Percentiles rank a stretch among this genome's conserved stretches.
Evolutionary conservation across 2,797 vertebrate genomes (phyloP).

Genomic region (Limosa lapponica): DNA sequence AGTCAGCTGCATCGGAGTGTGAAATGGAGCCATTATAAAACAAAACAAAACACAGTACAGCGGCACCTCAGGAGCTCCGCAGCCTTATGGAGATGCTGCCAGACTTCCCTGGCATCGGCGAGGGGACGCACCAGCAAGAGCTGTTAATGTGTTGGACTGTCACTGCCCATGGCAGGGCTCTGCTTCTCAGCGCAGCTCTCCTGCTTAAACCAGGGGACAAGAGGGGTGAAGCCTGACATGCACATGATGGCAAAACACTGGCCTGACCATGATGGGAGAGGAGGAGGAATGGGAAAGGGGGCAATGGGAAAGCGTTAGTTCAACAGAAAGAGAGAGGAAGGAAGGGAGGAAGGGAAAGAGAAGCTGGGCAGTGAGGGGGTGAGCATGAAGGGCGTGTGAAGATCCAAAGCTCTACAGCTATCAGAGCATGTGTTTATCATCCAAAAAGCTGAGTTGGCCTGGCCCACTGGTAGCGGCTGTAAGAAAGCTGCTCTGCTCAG

Average conservation of each 20-base stretch:
- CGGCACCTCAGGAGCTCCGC: background rate
- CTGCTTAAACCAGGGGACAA: rapidly evolving
- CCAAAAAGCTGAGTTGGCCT: background rate
- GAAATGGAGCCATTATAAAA: slow-evolving; percentile 54
- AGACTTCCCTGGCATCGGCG: background rate
- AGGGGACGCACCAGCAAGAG: rapidly evolving
- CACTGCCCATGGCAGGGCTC: background rate
- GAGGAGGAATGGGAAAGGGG: background rate
- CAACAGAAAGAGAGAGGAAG: background rate
- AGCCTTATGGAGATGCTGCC: background rate
- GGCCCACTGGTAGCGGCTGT: rapidly evolving
- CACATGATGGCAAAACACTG: rapidly evolving
- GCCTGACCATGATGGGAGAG: background rate
- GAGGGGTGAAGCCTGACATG: rapidly evolving
- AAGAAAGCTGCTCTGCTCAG: background rate
- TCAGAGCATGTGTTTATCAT: rapidly evolving
- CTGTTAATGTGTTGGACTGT: background rate
- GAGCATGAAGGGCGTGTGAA: background rate
- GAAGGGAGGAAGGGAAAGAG: background rate
- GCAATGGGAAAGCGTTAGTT: rapidly evolving
- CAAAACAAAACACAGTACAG: background rate
- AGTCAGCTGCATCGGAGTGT: slow-evolving; percentile 27
- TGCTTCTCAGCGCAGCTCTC: background rate
- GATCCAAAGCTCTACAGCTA: background rate
- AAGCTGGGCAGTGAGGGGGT: background rate